A percentile compares a stretch with the other conserved stretches of the same genome.
These are phyloP conservation scores for Chouioia cunea DNA, from an alignment of 2,888 invertebrate genomes.

Conservation along the genomic window DNA sequence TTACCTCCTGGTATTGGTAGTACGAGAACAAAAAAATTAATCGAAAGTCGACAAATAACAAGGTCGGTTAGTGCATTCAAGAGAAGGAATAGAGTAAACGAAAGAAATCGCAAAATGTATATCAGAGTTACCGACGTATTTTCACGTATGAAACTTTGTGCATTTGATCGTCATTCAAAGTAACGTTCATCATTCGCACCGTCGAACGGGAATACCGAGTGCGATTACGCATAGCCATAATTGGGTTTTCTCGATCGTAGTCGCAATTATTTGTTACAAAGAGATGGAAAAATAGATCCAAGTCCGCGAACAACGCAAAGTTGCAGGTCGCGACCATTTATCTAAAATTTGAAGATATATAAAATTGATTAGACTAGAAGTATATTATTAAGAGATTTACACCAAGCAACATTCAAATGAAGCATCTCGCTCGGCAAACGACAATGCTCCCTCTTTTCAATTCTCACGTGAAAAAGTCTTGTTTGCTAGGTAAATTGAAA, in stretches of 20 bases:
- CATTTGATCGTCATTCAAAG: slow-evolving; percentile 10
- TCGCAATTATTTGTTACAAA: slow-evolving; percentile 56
- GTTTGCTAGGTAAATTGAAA: slow-evolving; percentile 24
- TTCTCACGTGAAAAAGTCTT: slow-evolving; percentile 19
- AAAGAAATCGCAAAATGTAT: slow-evolving; percentile 13
- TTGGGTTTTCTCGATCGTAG: slow-evolving; percentile 16
- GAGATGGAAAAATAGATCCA: slow-evolving; percentile 61
- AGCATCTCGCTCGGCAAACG: neutral
- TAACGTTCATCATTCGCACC: slow-evolving; percentile 1
- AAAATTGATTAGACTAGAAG: slow-evolving; percentile 36
- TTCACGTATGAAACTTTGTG: slow-evolving; percentile 23
- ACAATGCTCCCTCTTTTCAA: neutral
- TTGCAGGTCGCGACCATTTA: slow-evolving; percentile 17
- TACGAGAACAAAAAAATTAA: slow-evolving; percentile 6
- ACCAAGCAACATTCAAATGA: slow-evolving; percentile 1
- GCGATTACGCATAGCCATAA: slow-evolving; percentile 2
- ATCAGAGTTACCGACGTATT: slow-evolving; percentile 7
- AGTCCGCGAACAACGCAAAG: slow-evolving; percentile 24
- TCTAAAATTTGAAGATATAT: slow-evolving; percentile 38
- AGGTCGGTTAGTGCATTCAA: slow-evolving; percentile 5
- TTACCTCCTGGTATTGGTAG: slow-evolving; percentile 3
- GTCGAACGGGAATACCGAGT: slow-evolving; percentile 13
- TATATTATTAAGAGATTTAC: slow-evolving; percentile 3
- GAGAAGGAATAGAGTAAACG: slow-evolving; percentile 1
- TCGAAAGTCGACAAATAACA: slow-evolving; percentile 10